Conservation (phyloP, 2,113 vertebrate genomes). For the Macrotus californicus region DNA sequence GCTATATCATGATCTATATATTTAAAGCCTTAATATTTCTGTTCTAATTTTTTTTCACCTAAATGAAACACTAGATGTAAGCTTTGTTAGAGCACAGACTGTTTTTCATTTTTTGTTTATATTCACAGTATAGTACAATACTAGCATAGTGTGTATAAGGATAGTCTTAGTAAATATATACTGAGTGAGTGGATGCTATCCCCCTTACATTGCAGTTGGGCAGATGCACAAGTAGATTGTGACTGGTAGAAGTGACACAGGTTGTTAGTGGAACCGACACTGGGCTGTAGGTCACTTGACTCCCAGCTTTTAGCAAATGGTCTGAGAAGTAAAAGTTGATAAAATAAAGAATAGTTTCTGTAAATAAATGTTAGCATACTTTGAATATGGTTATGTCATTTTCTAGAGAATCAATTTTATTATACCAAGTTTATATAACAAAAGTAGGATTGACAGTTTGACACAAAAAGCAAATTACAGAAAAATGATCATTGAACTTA, state of each 20-base stretch:
- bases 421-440: background rate
- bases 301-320: background rate
- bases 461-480: background rate
- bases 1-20: background rate
- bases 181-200: background rate
- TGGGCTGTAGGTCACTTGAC: background rate
- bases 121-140: background rate
- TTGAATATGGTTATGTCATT: background rate
- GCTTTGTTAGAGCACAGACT: background rate
- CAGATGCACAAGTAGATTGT: background rate
- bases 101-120: background rate
- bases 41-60: constrained; percentile 7
- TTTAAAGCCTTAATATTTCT: background rate
- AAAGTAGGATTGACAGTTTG: background rate
- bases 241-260: background rate
- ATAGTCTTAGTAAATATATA: background rate
- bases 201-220: background rate
- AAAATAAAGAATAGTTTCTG: background rate
- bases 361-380: background rate
- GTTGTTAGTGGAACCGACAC: background rate
- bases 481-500: constrained; percentile 23
- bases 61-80: background rate
- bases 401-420: constrained; percentile 32
- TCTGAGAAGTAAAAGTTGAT: background rate
- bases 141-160: background rate